These are phyloP conservation scores for Agrilus biguttatus DNA, from an alignment of 2,888 invertebrate genomes.

Conservation along the genomic window DNA sequence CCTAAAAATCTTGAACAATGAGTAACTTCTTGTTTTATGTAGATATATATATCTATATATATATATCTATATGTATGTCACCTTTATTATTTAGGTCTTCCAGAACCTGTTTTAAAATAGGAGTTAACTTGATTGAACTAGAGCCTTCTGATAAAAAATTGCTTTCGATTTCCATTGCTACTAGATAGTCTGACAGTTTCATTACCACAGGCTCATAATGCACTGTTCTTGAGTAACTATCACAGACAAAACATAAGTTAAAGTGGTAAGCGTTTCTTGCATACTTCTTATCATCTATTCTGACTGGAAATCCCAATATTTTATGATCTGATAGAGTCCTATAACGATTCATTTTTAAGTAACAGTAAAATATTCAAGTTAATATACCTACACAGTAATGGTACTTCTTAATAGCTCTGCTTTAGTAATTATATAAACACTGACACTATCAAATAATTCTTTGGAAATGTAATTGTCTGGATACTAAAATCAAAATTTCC, in stretches of 20 bases:
- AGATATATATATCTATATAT: no score
- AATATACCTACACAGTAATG: constrained; percentile 67
- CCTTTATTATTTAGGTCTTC: constrained; percentile 64
- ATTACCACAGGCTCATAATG: constrained; percentile 91
- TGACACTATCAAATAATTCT: constrained; percentile 86
- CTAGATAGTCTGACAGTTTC: constrained; percentile 85
- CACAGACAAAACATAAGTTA: constrained; percentile 89
- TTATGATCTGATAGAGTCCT: constrained; percentile 64
- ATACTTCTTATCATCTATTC: constrained; percentile 79
- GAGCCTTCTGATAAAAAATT: constrained; percentile 69
- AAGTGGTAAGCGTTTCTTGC: constrained; percentile 89
- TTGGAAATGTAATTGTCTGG: constrained; percentile 85
- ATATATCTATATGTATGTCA: constrained; percentile 1
- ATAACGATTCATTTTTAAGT: constrained; percentile 15
- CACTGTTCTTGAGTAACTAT: constrained; percentile 74
- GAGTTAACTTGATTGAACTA: constrained; percentile 45
- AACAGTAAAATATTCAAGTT: background rate
- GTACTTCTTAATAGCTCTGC: constrained; percentile 79
- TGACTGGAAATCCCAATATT: constrained; percentile 84
- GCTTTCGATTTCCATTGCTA: constrained; percentile 74
- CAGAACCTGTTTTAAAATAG: constrained; percentile 63
- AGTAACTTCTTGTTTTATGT: background rate
- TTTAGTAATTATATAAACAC: constrained; percentile 91
- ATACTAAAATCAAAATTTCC: constrained; percentile 40
- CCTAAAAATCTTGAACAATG: constrained; percentile 13